phyloP scores from a whole-genome alignment of 2,888 invertebrate species.

The Augochlorella aurata region DNA sequence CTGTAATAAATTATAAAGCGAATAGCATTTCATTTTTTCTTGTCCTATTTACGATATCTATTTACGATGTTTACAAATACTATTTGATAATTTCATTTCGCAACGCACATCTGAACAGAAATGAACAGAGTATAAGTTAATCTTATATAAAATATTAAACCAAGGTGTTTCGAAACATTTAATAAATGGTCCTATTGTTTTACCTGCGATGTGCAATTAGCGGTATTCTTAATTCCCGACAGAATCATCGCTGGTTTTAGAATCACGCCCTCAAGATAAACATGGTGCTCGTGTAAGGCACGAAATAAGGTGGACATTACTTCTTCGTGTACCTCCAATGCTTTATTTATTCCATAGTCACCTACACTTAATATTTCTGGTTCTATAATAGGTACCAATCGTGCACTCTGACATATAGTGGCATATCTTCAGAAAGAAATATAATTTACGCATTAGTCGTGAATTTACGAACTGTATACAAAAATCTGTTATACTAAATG shows the following conservation, averaged over 20 bases:
- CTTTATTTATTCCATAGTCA: conserved; percentile 84
- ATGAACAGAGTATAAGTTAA: too few species aligned
- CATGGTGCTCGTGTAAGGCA: conserved; percentile 96
- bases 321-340: conserved; percentile 83
- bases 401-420: conserved; percentile 84
- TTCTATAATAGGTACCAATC: conserved; percentile 88
- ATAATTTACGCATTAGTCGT: neutral
- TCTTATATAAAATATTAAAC: too few species aligned
- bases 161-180: too few species aligned
- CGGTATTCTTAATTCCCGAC: conserved; percentile 83
- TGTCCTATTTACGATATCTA: neutral
- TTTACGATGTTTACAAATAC: neutral
- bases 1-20: neutral
- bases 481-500: neutral
- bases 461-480: neutral
- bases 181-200: neutral
- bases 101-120: too few species aligned
- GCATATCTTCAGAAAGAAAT: conserved; percentile 81
- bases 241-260: conserved; percentile 99
- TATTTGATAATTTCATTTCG: neutral
- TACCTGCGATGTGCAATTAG: conserved; percentile 65
- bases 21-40: neutral
- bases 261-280: conserved; percentile 97
- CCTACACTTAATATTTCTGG: conserved; percentile 85
- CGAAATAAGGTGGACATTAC: conserved; percentile 70